phyloP scores from a whole-genome alignment of 2,113 vertebrate genomes.

The Tonatia bakeri region DNA sequence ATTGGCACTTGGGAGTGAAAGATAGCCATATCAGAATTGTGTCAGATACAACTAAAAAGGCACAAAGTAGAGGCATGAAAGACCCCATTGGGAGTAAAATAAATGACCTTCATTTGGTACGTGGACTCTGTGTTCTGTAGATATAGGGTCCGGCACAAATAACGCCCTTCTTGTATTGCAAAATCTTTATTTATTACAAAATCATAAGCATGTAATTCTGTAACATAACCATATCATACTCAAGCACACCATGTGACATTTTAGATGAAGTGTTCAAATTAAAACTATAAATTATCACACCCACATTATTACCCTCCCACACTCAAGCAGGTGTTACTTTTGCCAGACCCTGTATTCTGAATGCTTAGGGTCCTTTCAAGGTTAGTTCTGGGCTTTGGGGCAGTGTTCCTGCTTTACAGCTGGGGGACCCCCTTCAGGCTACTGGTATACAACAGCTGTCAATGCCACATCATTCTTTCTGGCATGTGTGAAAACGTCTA shows the following conservation, averaged over 20 bases:
- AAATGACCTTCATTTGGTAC: neutral
- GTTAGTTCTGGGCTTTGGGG: neutral
- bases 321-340: too few relatives aligned
- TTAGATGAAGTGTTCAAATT: too few relatives aligned
- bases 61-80: neutral
- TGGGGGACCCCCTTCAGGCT: neutral
- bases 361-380: neutral
- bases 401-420: neutral
- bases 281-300: too few relatives aligned
- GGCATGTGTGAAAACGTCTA: neutral
- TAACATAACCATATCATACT: too few relatives aligned
- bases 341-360: neutral
- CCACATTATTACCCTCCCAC: too few relatives aligned
- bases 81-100: neutral
- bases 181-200: too few relatives aligned
- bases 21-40: neutral
- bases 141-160: too few relatives aligned
- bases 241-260: too few relatives aligned
- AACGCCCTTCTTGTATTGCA: too few relatives aligned
- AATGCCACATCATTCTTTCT: neutral
- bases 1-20: neutral
- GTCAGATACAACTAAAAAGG: neutral
- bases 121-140: neutral
- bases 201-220: too few relatives aligned
- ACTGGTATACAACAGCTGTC: neutral